phyloP scores from a whole-genome alignment of 2,113 vertebrate species.

The Caloenas nicobarica region DNA sequence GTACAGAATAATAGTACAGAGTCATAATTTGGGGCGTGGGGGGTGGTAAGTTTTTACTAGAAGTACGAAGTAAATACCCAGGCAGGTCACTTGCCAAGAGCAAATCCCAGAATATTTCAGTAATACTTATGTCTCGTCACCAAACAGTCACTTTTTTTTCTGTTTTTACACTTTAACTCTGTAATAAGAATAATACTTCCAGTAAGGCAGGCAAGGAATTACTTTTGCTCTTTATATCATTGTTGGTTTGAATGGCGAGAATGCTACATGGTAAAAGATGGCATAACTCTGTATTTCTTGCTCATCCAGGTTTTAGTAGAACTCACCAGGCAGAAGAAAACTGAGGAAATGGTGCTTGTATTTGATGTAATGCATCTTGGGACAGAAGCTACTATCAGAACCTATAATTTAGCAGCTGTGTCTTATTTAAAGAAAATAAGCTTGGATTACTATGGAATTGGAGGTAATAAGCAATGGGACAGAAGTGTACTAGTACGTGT shows the following conservation, averaged over 20 bases:
- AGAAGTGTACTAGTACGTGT: background rate
- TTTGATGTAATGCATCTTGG: conserved; percentile 87
- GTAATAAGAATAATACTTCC: background rate
- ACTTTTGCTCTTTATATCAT: accelerated
- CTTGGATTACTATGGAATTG: conserved; percentile 85
- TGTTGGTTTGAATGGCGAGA: background rate
- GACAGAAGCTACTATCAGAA: conserved; percentile 84
- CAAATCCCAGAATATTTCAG: background rate
- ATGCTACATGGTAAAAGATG: background rate
- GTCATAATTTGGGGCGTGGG: background rate
- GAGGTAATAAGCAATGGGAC: conserved; percentile 73
- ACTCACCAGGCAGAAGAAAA: conserved; percentile 82
- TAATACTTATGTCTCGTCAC: background rate
- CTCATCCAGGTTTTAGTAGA: conserved; percentile 87
- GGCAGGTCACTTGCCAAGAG: background rate
- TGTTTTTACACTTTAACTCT: background rate
- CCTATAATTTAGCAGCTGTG: conserved; percentile 81
- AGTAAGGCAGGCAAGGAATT: background rate
- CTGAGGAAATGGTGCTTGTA: conserved; percentile 83
- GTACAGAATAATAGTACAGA: background rate
- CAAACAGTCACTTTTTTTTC: background rate
- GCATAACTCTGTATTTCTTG: background rate
- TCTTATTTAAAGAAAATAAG: conserved; percentile 86
- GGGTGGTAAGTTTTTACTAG: background rate
- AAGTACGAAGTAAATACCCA: background rate